Evolutionary conservation across 2,113 vertebrate species (phyloP), one percentile per base, ranked within the genome.

Genomic region (Lasiurus cinereus): DNA sequence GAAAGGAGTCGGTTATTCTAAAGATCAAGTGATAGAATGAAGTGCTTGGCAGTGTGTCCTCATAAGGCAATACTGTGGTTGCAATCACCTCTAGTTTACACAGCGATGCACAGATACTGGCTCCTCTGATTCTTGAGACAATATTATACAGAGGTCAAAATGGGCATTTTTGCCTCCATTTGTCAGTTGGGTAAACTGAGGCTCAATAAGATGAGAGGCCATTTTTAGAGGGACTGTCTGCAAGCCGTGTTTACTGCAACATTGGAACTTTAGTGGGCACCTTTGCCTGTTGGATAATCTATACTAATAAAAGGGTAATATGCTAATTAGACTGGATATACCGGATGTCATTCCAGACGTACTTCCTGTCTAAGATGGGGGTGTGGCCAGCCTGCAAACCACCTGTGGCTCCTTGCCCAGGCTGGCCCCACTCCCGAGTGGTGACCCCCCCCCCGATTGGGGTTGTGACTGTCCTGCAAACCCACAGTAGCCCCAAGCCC

Each of bases 341-440:
- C 52, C 5, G 2, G 5, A 54, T 6, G 6, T 54, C 52, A 54
- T 54, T 52, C 52, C 5, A 2, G 52, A 52, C 16, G 16, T 52
- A 14, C 15, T 52, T 52, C 39, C 39, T 39, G 39, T 3, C 39
- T 39, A 50, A 50, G 14, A 15, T 15, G 14, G 50, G 50, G 50
- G 50, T 4, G 14, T 50, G 50, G 14, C 14, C 2, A 3, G 50
- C 52, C 52, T 54, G 52, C 52, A 54, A 54, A 54, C 18, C 13
- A 13, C 52, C 52, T 0, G 1, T 0, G 52, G 52, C 52, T 4
- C 52, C 52, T 54, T 1, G 6, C 52, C 18, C 52, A 54, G 52
- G 52, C 1, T 0, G 6, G 1, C 6, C 52, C 52, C 5, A 2
- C 16, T 6, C 18, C 18, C 52, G 16, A 54, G 15, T 1, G 15